phyloP scores from a whole-genome alignment of 2,888 invertebrate genomes.

The Euzophera pinguis region DNA sequence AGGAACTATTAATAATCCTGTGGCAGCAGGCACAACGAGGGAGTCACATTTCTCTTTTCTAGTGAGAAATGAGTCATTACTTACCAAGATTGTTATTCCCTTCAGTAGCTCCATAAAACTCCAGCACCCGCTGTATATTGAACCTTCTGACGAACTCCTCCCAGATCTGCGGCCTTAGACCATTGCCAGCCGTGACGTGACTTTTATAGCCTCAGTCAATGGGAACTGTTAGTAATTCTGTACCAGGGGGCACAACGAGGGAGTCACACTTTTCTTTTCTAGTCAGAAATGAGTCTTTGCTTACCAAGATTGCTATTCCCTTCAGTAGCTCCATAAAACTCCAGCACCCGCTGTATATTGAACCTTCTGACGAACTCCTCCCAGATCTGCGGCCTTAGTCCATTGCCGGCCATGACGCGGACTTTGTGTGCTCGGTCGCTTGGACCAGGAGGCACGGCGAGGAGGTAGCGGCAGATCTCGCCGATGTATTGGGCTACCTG shows the following conservation, averaged over 20 bases:
- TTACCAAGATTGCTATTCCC: slow-evolving; percentile 95
- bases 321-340: slow-evolving; percentile 98
- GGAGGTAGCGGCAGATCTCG: slow-evolving; percentile 91
- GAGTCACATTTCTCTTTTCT: no score
- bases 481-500: slow-evolving; percentile 93
- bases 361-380: slow-evolving; percentile 87
- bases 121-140: slow-evolving; percentile 87
- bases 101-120: slow-evolving; percentile 98
- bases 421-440: slow-evolving; percentile 84
- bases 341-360: slow-evolving; percentile 86
- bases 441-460: slow-evolving; percentile 83
- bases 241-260: no score
- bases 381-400: slow-evolving; percentile 96
- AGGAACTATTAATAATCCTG: slow-evolving; percentile 52
- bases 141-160: slow-evolving; percentile 89
- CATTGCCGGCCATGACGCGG: slow-evolving; percentile 94
- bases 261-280: no score
- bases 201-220: slow-evolving; percentile 84
- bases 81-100: slow-evolving; percentile 95
- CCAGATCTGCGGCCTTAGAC: slow-evolving; percentile 96
- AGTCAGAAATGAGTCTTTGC: slow-evolving; percentile 22
- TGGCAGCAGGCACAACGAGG: no score
- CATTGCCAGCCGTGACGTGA: slow-evolving; percentile 94
- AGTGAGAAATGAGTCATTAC: no score
- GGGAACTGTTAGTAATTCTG: slow-evolving; percentile 52